Base-by-base conservation (phyloP, 2,888 invertebrate species). In the Deilephila elpenor region DNA sequence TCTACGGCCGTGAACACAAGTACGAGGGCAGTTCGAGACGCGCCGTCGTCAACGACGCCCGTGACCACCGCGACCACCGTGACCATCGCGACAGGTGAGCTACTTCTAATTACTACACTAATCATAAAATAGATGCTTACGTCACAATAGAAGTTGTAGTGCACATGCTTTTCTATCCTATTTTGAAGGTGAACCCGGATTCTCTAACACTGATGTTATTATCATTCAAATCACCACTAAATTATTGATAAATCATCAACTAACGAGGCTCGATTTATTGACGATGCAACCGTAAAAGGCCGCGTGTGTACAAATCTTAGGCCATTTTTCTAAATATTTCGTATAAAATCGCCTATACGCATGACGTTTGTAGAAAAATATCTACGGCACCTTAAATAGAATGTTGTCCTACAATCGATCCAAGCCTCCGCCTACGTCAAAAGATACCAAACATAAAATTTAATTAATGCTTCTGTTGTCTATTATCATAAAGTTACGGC, bases 1-100 rank as follows among this genome's bases (percentile, higher is more conserved):
- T 97, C 87, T 98, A 97, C 90, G 97, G 98, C 77, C 96, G 97
- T 84, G 98, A 98, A 91, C 97, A 97, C 90, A 97, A 97, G 87
- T 97, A 98, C 93, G 97, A 97, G 90, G 96, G 96, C 85, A 95
- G 95, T 90, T 92, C 96, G 76, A 93, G 93, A 82, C 93, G 95
- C 83, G 85, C 89, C 82, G 89, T 89, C 86, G 91, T 86, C 76
- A 82, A 83, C 79, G 93, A 93, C 90, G 84, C 88, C 83, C 93
- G 94, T 80, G 93, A 92, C 80, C 88, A 90, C 77, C 87, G 94
- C 82, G 90, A 95, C 80, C 88, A 90, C 77, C 87, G 94, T 82
- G 90, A 95, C 87, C 88, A 90, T 77, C 87, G 94, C 82, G 90
- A 95, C 87, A 85, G 96, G 96, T 96, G 79, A 90, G 92, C 82